These are phyloP conservation scores for Distichodus sexfasciatus DNA, from an alignment of 2,797 vertebrate genomes.

Conservation along the genomic window DNA sequence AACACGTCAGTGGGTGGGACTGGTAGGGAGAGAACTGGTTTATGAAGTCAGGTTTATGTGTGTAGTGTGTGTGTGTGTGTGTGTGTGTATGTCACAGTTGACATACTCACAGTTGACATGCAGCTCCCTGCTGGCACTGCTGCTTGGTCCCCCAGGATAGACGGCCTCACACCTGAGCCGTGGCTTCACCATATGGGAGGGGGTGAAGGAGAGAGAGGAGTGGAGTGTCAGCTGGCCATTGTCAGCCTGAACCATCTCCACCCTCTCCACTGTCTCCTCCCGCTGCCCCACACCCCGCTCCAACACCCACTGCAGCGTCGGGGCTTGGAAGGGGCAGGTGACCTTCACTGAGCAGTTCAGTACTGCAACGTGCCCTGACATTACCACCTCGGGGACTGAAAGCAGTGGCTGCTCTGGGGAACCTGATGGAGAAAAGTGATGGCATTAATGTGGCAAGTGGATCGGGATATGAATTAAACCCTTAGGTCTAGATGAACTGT, in stretches of 20 bases:
- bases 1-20: slow-evolving; percentile 73
- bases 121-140: slow-evolving; percentile 52
- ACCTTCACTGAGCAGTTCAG: slow-evolving; percentile 72
- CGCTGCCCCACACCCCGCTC: slow-evolving; percentile 56
- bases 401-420: slow-evolving; percentile 65
- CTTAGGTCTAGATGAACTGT: too few relatives aligned
- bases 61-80: too few relatives aligned
- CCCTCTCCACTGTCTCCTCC: slow-evolving; percentile 41
- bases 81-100: too few relatives aligned
- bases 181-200: slow-evolving; percentile 63
- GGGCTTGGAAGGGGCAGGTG: slow-evolving; percentile 68
- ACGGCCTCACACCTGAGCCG: slow-evolving; percentile 67
- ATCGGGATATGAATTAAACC: too few relatives aligned
- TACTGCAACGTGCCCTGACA: slow-evolving; percentile 67
- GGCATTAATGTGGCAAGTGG: too few relatives aligned
- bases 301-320: slow-evolving; percentile 68
- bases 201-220: slow-evolving; percentile 65
- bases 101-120: slow-evolving; percentile 76
- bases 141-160: slow-evolving; percentile 51
- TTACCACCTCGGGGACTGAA: slow-evolving; percentile 58
- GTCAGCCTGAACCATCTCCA: slow-evolving; percentile 33
- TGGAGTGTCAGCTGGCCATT: slow-evolving; percentile 52
- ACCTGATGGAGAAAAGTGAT: slow-evolving; percentile 53
- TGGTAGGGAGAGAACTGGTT: slow-evolving; percentile 31
- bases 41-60: background rate